Evolutionary conservation across 2,888 invertebrate genomes (phyloP), one percentile per base, ranked within the genome.

Genomic region (Synanthedon andrenaeformis): DNA sequence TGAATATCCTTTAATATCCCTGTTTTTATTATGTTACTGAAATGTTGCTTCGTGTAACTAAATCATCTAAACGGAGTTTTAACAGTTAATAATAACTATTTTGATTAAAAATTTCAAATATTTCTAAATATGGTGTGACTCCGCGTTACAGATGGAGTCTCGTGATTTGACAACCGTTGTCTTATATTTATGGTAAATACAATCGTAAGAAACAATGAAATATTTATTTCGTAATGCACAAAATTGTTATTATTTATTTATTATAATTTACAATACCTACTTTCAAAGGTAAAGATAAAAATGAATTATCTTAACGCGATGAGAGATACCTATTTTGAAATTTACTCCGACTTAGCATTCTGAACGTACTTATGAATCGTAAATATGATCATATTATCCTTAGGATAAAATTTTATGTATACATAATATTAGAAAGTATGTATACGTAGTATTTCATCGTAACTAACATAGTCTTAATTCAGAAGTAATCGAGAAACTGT

Each of bases 251-350:
- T 80, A 70, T 82, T 82, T 82, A 83, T 82, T 80, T 71, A 82
- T 82, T 82, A 83, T 82, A 83, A 86, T 86, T 58, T 87, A 87
- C 85, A 86, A 82, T 85, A 85, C 83, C 86, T 86, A 87, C 80
- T 66, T 80, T 78, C 75, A 82, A 86, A 84, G 83, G 85, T 86
- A 77, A 84, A 83, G 82, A 83, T 84, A 85, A 79, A 85, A 86
- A 85, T 72, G 81, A 82, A 80, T 79, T 81, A 84, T 81, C 80
- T 83, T 86, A 84, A 79, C 80, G 83, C 79, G 81, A 87, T 86
- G 84, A 85, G 79, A 86, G 82, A 85, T 83, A 45, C 45, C 45
- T 45, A 83, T 80, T 76, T 70, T 79, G 80, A 84, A 85, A 86
- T 79, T 79, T 82, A 49, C 23, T 78, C 70, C 78, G 82, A 82